These are phyloP conservation scores for Salmo trutta DNA, from an alignment of 2,797 vertebrate genomes.

Conservation along the genomic window DNA sequence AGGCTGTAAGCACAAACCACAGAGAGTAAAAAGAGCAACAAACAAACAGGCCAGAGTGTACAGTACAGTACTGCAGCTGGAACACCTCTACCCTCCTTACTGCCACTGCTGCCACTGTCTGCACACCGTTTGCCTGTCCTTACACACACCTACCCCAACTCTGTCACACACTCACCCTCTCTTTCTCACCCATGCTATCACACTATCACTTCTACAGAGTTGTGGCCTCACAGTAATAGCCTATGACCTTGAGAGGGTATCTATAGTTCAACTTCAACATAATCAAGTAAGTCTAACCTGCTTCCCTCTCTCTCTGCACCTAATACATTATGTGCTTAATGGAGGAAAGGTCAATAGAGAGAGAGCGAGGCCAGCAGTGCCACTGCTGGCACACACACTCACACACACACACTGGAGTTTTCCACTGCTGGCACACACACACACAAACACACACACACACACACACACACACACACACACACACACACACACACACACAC, in stretches of 20 bases:
- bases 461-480: too few relatives aligned
- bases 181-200: neutral
- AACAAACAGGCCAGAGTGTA: conserved; percentile 47
- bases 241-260: neutral
- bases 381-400: conserved; percentile 20
- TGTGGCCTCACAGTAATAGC: neutral
- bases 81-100: neutral
- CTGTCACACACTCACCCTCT: neutral
- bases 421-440: conserved; percentile 36
- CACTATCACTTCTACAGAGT: neutral
- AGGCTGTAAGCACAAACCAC: conserved; percentile 25
- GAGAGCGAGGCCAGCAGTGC: conserved; percentile 4
- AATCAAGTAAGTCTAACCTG: neutral
- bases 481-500: too few relatives aligned
- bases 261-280: too few relatives aligned
- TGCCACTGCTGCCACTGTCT: conserved; percentile 1
- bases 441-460: too few relatives aligned
- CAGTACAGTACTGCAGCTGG: neutral
- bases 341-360: conserved; percentile 36
- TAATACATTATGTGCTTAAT: conserved; percentile 15
- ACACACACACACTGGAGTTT: conserved; percentile 55
- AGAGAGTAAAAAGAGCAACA: conserved; percentile 32
- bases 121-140: neutral
- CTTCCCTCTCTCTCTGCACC: conserved; percentile 14
- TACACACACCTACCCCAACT: neutral